Evolutionary conservation across 2,888 invertebrate genomes (phyloP), one percentile per base, ranked within the genome.

Genomic region (Sepiola atlantica): DNA sequence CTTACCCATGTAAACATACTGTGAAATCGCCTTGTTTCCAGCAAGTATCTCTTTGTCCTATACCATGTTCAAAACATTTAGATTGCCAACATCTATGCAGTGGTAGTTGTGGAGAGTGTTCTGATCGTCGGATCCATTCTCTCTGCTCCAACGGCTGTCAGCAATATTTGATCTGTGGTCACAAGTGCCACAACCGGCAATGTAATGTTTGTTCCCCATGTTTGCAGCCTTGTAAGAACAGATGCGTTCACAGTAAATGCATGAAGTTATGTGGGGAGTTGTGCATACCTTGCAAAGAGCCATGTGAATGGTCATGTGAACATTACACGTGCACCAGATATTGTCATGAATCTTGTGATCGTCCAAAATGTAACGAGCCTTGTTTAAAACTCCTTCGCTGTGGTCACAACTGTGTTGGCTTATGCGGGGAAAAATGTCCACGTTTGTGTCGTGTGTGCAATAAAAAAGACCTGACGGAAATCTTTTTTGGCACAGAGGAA

Each of bases 391-490:
- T 61, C 16, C 96, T 97, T 8, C 94, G 95, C 90, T 98, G 98
- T 97, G 97, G 97, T 0, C 98, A 98, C 97, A 96, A 96, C 18
- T 96, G 98, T 97, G 97, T 98, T 96, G 98, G 98, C 28, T 98
- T 98, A 94, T 98, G 98, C 97, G 98, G 98, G n/a, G 98, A 98
- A 97, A 98, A 97, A 21, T 98, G 98, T 97, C 98, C 98, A 32
- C 97, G 97, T 61, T 96, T 98, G 94, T 98, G 98, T 97, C 97
- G 97, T 55, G 93, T 96, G 32, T 98, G 98, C 97, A 96, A 98
- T 94, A 94, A 96, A 45, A 96, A 97, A 18, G 96, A 95, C 91
- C 95, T 95, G 2, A 95, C 95, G 32, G 96, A 96, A 90, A 95
- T 97, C 32, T 97, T 98, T 77, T 97, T 98, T 95, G 98, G 98